Evolutionary conservation across 2,797 vertebrate genomes (phyloP), one percentile per base, ranked within the genome.

Genomic region (Falco peregrinus): DNA sequence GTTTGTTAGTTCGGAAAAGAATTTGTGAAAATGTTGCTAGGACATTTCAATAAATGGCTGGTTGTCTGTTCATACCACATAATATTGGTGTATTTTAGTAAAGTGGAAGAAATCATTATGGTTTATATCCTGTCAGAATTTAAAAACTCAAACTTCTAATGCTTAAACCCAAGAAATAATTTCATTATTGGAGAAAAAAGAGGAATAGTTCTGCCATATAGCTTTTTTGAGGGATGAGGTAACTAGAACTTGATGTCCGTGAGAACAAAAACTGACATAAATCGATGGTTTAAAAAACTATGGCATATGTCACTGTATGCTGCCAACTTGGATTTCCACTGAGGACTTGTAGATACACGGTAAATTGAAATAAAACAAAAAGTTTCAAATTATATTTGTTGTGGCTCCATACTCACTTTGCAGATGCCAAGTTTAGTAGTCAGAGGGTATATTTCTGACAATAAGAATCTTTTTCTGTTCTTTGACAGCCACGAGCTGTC

Each of bases 401-500:
- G 28, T 89, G 45, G 18, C 41, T 67, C 64, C 21, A 7, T 71
- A 50, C 17, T 60, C n/a, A 45, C 33, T 73, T 85, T 59, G 31
- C 54, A 82, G 25, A 54, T 50, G 7, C 14, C 51, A 51, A 35
- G 29, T 92, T 67, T 53, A 67, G 33, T 71, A 69, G 59, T 91
- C 25, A 64, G 37, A 35, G 39, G 12, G 13, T 61, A 85, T 74
- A 54, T 70, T 91, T 85, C 71, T 93, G 82, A 48, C 25, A 75
- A 31, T 93, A n/a, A 78, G 29, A 37, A 25, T 91, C 13, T 92
- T 75, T 89, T 82, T 89, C 45, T 94, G 0, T 97, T 76, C 63
- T 96, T 71, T 97, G 95, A 64, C 96, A 99, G 99, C 99, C 99
- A 61, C 99, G 99, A 91, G 98, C 99, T 79, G 99, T 99, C 45